phyloP scores from a whole-genome alignment of 2,797 vertebrate species.

The Silurus lanzhouensis region DNA sequence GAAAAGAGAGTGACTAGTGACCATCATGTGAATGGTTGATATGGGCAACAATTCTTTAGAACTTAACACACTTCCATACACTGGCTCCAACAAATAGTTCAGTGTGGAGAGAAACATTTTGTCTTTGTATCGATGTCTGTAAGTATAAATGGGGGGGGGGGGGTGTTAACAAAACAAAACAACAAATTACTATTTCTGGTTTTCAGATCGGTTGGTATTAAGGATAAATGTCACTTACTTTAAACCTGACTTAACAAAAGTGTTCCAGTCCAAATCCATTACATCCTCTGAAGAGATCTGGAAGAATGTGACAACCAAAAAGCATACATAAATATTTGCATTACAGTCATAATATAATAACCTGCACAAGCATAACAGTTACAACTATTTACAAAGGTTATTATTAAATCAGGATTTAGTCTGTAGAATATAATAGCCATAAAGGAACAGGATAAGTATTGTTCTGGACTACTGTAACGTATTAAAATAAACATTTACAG shows the following conservation, averaged over 20 bases:
- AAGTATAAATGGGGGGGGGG: rapidly evolving
- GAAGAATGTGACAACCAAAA: not conserved
- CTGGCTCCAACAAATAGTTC: slow-evolving; percentile 64
- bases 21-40: slow-evolving; percentile 85
- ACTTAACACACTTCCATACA: slow-evolving; percentile 70
- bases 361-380: not conserved
- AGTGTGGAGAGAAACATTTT: slow-evolving; percentile 77
- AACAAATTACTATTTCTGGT: not conserved
- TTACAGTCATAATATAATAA: not conserved
- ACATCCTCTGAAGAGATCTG: slow-evolving; percentile 75
- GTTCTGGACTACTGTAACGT: not conserved
- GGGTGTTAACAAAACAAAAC: not conserved
- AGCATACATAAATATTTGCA: not conserved
- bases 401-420: not conserved
- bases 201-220: not conserved
- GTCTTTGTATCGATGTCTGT: slow-evolving; percentile 85
- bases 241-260: slow-evolving; percentile 86
- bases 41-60: slow-evolving; percentile 73
- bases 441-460: not conserved
- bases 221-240: slow-evolving; percentile 76
- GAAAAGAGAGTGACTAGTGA: slow-evolving; percentile 91
- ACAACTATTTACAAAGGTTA: not conserved
- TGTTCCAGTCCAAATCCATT: slow-evolving; percentile 82
- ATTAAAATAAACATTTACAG: not conserved
- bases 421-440: not conserved